Conservation (phyloP, 2,888 invertebrate species). For the Eulithis prunata region DNA sequence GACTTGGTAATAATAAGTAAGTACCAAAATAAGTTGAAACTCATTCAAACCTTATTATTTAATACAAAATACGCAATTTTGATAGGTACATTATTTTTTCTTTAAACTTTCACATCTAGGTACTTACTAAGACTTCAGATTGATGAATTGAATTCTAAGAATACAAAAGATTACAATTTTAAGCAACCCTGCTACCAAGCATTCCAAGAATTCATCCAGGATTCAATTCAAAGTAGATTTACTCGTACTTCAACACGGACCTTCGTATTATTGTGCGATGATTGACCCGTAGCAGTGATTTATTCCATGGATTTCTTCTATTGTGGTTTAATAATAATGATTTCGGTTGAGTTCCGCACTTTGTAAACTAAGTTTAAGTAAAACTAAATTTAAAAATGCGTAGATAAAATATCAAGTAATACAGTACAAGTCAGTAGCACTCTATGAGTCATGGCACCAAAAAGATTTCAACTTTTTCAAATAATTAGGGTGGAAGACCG, state of each 20-base stretch:
- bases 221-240: no score
- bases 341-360: slow-evolving; percentile 3
- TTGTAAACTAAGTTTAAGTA: neutral
- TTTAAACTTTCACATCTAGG: neutral
- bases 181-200: neutral
- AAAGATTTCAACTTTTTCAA: neutral
- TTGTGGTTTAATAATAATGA: slow-evolving; percentile 6
- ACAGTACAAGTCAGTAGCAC: no score
- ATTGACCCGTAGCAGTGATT: neutral
- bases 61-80: neutral
- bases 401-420: no score
- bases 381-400: neutral
- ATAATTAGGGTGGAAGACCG: neutral
- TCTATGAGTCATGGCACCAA: no score
- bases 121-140: neutral
- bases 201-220: slow-evolving; percentile 2
- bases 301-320: neutral
- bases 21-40: no score
- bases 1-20: no score
- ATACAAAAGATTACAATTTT: neutral
- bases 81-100: slow-evolving; percentile 12
- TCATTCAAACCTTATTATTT: no score
- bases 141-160: slow-evolving; percentile 2
- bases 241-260: neutral
- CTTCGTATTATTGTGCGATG: neutral